Evolutionary conservation across 2,888 invertebrate genomes (phyloP).

Genomic region (Mechanitis messenoides): DNA sequence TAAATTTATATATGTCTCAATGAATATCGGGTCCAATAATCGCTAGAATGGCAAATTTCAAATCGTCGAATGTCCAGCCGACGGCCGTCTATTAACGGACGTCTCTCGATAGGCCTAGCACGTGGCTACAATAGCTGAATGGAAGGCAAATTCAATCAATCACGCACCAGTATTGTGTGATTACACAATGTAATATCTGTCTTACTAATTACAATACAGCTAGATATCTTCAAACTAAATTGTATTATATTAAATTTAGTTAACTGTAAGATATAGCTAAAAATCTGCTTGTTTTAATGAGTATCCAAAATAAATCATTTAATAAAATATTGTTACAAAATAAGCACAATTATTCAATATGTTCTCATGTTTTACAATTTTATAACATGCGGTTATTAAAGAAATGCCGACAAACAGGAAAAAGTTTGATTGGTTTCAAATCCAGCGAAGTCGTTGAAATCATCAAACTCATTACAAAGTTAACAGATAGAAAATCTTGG

Average conservation of each 20-base stretch:
- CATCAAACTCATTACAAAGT: constrained; percentile 72
- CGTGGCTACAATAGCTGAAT: constrained; percentile 59
- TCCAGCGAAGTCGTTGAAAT: constrained; percentile 52
- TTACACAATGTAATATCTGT: constrained; percentile 10
- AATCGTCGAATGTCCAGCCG: constrained; percentile 9
- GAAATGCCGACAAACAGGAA: constrained; percentile 46
- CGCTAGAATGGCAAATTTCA: constrained; percentile 2
- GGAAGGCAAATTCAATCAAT: constrained; percentile 58
- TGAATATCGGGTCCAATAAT: neutral
- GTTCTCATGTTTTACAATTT: constrained; percentile 11
- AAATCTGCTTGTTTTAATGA: no score
- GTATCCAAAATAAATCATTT: no score
- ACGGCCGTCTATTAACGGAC: constrained; percentile 51
- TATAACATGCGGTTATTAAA: constrained; percentile 27
- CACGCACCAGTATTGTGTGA: constrained; percentile 35
- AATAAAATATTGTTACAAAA: no score
- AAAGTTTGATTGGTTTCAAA: constrained; percentile 74
- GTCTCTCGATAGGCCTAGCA: constrained; percentile 39
- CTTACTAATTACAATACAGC: neutral
- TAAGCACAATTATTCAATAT: constrained; percentile 5
- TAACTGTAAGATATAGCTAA: no score
- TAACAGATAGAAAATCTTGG: constrained; percentile 57
- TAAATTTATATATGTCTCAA: no score
- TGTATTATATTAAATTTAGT: neutral
- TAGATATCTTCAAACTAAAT: neutral